Conservation (phyloP, 2,888 invertebrate species). For the Orgyia antiqua region DNA sequence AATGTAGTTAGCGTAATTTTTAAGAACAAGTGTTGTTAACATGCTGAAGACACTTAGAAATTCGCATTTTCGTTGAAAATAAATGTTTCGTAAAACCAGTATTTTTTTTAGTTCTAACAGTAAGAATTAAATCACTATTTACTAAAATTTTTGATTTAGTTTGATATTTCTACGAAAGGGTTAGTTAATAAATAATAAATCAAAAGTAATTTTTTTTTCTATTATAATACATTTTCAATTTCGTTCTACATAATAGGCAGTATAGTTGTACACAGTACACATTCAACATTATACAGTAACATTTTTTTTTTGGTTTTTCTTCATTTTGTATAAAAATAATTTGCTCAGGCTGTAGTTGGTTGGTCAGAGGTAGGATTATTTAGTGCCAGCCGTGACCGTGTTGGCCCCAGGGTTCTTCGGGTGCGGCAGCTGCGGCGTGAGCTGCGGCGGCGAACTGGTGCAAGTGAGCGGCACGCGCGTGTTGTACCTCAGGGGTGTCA, state of each 20-base stretch:
- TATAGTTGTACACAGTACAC: conserved; percentile 64
- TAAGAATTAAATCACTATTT: no score
- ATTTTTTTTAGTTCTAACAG: no score
- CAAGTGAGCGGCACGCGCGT: conserved; percentile 66
- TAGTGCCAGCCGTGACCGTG: conserved; percentile 59
- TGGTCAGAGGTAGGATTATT: conserved; percentile 50
- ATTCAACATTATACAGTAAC: conserved; percentile 67
- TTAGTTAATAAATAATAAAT: conserved; percentile 21
- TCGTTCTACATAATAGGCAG: conserved; percentile 64
- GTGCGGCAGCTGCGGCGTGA: conserved; percentile 64
- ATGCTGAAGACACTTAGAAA: no score
- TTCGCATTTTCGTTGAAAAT: no score
- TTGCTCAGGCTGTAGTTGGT: conserved; percentile 51
- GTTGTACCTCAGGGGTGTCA: conserved; percentile 71
- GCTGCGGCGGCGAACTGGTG: conserved; percentile 64
- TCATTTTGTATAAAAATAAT: conserved; percentile 66
- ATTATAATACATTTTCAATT: conserved; percentile 65
- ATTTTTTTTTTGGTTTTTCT: conserved; percentile 55
- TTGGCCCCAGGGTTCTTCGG: conserved; percentile 65
- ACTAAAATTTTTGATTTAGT: no score
- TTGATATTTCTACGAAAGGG: no score
- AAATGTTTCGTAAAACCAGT: no score
- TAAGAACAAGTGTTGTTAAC: no score
- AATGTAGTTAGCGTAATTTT: no score
- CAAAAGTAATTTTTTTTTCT: conserved; percentile 52